Percentiles rank a stretch among this genome's conserved stretches.
These are phyloP conservation scores for Gonatopus flavifemur DNA, from an alignment of 1,140 invertebrate genomes.

Conservation along the genomic window DNA sequence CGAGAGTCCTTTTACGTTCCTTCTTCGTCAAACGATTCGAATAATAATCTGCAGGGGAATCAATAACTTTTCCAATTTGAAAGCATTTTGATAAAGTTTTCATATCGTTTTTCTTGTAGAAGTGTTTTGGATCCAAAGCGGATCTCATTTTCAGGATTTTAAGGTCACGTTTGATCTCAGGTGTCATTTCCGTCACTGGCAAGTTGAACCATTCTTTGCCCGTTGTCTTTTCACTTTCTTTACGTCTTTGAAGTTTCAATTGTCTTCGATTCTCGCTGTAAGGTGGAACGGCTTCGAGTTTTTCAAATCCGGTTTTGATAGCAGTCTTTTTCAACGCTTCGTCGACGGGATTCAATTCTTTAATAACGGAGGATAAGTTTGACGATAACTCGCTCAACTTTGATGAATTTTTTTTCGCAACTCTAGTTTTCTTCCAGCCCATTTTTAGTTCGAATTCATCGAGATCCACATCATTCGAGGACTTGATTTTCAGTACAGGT, in stretches of 20 bases:
- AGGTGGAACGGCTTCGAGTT: conserved; percentile 63
- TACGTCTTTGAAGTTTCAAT: conserved; percentile 62
- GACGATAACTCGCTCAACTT: no score
- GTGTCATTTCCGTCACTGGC: conserved; percentile 82
- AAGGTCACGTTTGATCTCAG: conserved; percentile 84
- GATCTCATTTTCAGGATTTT: conserved; percentile 89
- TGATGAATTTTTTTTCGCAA: background rate
- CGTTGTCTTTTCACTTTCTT: conserved; percentile 74
- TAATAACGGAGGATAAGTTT: conserved; percentile 4
- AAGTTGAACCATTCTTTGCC: conserved; percentile 87
- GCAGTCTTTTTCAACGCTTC: conserved; percentile 66
- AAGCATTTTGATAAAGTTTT: conserved; percentile 90
- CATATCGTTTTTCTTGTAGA: conserved; percentile 91
- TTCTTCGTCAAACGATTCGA: conserved; percentile 80
- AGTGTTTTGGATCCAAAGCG: conserved; percentile 87
- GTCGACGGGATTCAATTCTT: conserved; percentile 28
- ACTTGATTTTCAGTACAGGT: no score
- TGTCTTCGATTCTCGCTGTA: conserved; percentile 64
- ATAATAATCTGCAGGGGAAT: conserved; percentile 73
- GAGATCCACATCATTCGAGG: conserved; percentile 36
- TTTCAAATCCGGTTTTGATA: conserved; percentile 68
- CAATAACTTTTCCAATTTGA: conserved; percentile 74
- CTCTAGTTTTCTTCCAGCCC: conserved; percentile 56
- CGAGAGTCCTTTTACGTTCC: conserved; percentile 83
- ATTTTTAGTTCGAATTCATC: conserved; percentile 41